Base-by-base conservation (phyloP, 2,888 invertebrate species). In the Agrotis exclamationis region DNA sequence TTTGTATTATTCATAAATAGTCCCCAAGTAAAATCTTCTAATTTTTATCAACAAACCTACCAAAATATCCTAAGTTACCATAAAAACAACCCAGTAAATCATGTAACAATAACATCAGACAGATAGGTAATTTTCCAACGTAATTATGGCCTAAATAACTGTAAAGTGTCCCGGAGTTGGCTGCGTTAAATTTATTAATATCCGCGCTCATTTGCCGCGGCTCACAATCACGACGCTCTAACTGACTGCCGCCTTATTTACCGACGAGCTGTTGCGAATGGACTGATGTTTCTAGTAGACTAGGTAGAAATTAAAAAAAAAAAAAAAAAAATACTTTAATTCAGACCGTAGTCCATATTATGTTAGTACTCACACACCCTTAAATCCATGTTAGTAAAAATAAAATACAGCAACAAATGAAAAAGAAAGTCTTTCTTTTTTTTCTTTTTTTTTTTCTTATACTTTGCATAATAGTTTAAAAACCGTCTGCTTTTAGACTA, bases 161-260 rank as follows among this genome's bases (percentile, higher is more conserved):
- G 92, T 90, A 91, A 90, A 90, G 89, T 91, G 90, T 90, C 88
- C 88, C 86, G 80, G 84, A 76, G 84, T 80, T 82, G 83, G 81
- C 88, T 88, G 91, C 88, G 91, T 90, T 92, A 92, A 91, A 90
- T 89, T 90, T 91, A 92, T 93, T 92, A 93, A 93, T 91, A 90
- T 91, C 91, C 86, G 85, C 82, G 91, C 93, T 93, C 89, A 94
- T 94, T 91, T 93, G 87, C 70, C 79, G 74, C 63, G 73, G 84
- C 89, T 88, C 88, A 92, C 90, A 93, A 93, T 95, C 95, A 93
- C 93, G 92, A 91, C 87, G 89, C 92, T 93, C 91, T 95, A 94
- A 95, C 94, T 94, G 94, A 92, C 94, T 93, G 90, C 93, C 90
- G 93, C 90, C 95, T 95, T 94, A 96, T 96, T 95, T 95, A 88